These are phyloP conservation scores for Philaethria dido DNA, from an alignment of 2,888 invertebrate species.

Conservation along the genomic window DNA sequence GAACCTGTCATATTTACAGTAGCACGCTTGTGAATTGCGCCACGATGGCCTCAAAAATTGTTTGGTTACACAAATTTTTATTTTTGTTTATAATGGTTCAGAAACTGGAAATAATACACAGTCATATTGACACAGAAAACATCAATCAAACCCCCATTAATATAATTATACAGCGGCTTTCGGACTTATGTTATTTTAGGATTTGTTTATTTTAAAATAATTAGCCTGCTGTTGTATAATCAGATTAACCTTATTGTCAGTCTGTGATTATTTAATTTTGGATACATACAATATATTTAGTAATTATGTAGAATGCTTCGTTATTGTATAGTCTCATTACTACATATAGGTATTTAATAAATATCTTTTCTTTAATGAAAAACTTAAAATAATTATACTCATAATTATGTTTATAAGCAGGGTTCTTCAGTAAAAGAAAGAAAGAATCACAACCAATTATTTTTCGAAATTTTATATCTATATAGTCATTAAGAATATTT, in stretches of 20 bases:
- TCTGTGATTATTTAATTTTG: background rate
- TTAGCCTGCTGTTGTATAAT: slow-evolving; percentile 20
- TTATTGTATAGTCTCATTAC: background rate
- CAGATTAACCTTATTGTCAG: slow-evolving; percentile 3
- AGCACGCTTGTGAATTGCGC: too few relatives aligned
- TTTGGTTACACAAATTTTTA: too few relatives aligned
- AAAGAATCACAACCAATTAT: too few relatives aligned
- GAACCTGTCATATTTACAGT: too few relatives aligned
- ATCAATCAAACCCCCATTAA: slow-evolving; percentile 39
- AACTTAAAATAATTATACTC: too few relatives aligned
- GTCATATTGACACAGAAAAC: slow-evolving; percentile 34
- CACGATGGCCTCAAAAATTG: too few relatives aligned
- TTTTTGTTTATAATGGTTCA: slow-evolving; percentile 9
- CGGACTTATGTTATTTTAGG: slow-evolving; percentile 33
- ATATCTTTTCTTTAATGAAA: too few relatives aligned
- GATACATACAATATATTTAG: background rate
- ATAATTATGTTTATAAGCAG: too few relatives aligned
- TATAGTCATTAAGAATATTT: too few relatives aligned
- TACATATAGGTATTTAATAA: too few relatives aligned
- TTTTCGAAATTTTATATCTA: too few relatives aligned
- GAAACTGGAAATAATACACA: slow-evolving; percentile 1
- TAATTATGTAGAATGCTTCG: background rate
- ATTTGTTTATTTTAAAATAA: slow-evolving; percentile 33
- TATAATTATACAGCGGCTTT: slow-evolving; percentile 37
- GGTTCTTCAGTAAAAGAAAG: too few relatives aligned